Evolutionary conservation across 1,140 invertebrate genomes (phyloP).

Genomic region (Hermetia illucens): DNA sequence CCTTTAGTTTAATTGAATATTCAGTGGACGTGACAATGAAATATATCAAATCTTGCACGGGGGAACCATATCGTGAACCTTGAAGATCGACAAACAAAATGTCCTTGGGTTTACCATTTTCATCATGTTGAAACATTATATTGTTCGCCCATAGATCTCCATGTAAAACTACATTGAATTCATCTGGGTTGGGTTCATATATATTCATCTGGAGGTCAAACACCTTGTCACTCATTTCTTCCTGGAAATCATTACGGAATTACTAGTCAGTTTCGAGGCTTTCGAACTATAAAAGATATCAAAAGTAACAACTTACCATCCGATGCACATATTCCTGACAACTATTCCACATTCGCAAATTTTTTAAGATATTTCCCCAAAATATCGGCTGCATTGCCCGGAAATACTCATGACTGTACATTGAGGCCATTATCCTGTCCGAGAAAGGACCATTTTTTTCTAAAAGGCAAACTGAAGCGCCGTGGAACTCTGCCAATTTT

Average conservation of each 20-base stretch:
- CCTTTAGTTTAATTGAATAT: constrained; percentile 11
- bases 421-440: too few relatives aligned
- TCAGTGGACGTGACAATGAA: constrained; percentile 12
- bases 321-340: constrained; percentile 5
- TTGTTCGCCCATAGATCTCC: constrained; percentile 51
- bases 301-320: too few relatives aligned
- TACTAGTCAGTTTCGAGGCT: too few relatives aligned
- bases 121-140: constrained; percentile 44
- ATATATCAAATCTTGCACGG: constrained; percentile 13
- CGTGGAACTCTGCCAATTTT: constrained; percentile 40
- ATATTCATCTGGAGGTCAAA: too few relatives aligned
- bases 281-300: too few relatives aligned
- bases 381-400: too few relatives aligned
- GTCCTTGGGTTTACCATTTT: constrained; percentile 30
- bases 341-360: too few relatives aligned
- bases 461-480: constrained; percentile 28
- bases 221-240: too few relatives aligned
- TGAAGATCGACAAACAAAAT: constrained; percentile 33
- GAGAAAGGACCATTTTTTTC: constrained; percentile 4
- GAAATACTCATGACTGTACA: too few relatives aligned
- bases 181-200: constrained; percentile 18
- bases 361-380: too few relatives aligned
- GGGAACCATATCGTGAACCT: constrained; percentile 11
- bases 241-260: too few relatives aligned
- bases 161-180: constrained; percentile 44